Base-by-base conservation (phyloP, 2,888 invertebrate species). In the Alloplasta piceator region DNA sequence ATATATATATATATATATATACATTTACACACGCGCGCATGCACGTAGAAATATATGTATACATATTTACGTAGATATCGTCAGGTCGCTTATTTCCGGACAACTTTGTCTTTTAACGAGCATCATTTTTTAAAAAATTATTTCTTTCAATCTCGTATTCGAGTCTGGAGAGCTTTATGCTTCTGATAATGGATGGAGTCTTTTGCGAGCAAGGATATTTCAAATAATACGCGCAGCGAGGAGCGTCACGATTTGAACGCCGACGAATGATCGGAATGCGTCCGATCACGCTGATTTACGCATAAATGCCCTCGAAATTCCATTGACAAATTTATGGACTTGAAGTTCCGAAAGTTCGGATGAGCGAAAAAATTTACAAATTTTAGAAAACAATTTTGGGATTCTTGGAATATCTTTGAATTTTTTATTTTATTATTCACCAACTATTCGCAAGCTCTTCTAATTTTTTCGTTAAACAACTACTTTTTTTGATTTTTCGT, bases 211-310 rank as follows among this genome's bases (percentile, higher is more conserved):
- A 58, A 58, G 39, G 61, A 58, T 50, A n/a, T 55, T 46, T 16
- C 16, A 46, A 58, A 67, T 48, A 68, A 72, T 61, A 78, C 86
- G 84, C 85, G 86, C 85, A 82, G 86, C 26, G 26, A 26, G 85
- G 84, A 90, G 86, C 86, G 85, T 86, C 86, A 87, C 85, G 83
- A 85, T 67, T 70, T 26, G 61, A 76, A 83, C 85, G 77, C 80
- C 80, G 79, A 71, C 82, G 85, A 87, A 78, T 87, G 86, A 85
- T 87, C 89, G 87, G 83, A 90, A 90, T 90, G 90, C 90, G 90
- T 88, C 87, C 87, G 87, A 86, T 85, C 85, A 84, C 86, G 6
- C 76, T 86, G 84, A 84, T 78, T 71, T 80, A 79, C 82, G 85
- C 85, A 79, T 71, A 9, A 48, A 43, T 41, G 58, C 7, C 50